Evolutionary conservation across 1,140 invertebrate genomes (phyloP).

Genomic region (Drosophila nikananu): DNA sequence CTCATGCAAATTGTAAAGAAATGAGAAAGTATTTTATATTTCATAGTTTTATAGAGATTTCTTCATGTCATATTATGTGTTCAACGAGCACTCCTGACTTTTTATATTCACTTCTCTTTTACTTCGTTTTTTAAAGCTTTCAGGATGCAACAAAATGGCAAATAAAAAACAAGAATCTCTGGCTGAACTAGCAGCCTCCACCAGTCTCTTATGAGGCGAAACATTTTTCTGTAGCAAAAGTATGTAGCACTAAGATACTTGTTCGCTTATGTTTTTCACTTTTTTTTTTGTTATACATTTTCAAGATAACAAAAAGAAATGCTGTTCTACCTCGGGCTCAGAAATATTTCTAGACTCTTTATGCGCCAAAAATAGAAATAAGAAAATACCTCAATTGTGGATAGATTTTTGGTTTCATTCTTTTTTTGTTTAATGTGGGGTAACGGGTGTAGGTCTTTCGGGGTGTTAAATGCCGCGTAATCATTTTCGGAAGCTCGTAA

Average conservation of each 20-base stretch:
- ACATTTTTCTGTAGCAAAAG: not conserved
- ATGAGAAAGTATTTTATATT: conserved; percentile 35
- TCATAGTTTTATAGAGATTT: conserved; percentile 19
- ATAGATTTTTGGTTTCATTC: conserved; percentile 18
- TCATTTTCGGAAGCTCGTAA: conserved; percentile 75
- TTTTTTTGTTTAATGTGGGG: conserved; percentile 10
- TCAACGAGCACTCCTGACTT: conserved; percentile 5
- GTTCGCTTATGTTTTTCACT: conserved; percentile 22
- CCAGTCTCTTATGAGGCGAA: not conserved
- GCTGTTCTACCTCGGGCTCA: conserved; percentile 23
- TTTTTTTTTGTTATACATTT: conserved; percentile 20
- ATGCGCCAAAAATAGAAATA: conserved; percentile 46
- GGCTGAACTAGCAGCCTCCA: not conserved
- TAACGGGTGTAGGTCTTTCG: conserved; percentile 11
- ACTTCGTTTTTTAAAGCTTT: not conserved
- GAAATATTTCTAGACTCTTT: conserved; percentile 21
- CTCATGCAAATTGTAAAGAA: conserved; percentile 32
- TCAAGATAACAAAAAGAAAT: conserved; percentile 37
- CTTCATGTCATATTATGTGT: conserved; percentile 6
- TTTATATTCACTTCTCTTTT: not conserved
- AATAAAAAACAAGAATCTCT: not conserved
- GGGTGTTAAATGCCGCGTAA: conserved; percentile 73
- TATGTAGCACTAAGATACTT: conserved; percentile 19
- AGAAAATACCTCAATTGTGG: conserved; percentile 24
- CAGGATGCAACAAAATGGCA: conserved; percentile 6